These are phyloP conservation scores for Glareola pratincola DNA, from an alignment of 2,113 vertebrate genomes.

Conservation along the genomic window DNA sequence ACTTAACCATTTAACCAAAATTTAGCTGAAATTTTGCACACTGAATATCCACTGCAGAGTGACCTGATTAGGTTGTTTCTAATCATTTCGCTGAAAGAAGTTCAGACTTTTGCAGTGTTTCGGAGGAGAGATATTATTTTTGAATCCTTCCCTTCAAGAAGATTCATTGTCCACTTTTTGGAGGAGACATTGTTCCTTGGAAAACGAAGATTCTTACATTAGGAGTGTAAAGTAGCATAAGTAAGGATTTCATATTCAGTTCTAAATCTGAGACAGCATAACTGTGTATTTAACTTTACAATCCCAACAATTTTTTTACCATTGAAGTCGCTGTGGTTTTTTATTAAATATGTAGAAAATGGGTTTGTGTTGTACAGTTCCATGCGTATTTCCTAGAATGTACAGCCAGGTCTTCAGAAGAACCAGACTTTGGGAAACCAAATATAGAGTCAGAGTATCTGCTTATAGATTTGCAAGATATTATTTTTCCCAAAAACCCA, in stretches of 20 bases:
- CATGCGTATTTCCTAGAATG: not conserved
- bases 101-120: not conserved
- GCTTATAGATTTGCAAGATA: not conserved
- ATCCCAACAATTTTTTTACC: not conserved
- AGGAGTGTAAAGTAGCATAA: not conserved
- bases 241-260: not conserved
- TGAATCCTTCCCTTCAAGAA: not conserved
- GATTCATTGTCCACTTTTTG: accelerated
- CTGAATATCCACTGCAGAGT: not conserved
- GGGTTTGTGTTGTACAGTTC: not conserved
- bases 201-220: not conserved
- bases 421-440: not conserved
- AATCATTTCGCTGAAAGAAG: not conserved
- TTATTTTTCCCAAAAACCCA: accelerated
- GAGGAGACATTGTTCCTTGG: not conserved
- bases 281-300: not conserved
- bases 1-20: not conserved
- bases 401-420: not conserved
- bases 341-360: not conserved
- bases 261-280: not conserved
- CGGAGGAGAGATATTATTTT: not conserved
- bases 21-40: not conserved
- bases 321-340: not conserved
- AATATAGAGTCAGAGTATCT: not conserved
- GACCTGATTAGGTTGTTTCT: not conserved